Percentiles rank a stretch among this genome's conserved stretches.
These are phyloP conservation scores for Aspidiotus destructor DNA, from an alignment of 2,888 invertebrate genomes.

Conservation along the genomic window DNA sequence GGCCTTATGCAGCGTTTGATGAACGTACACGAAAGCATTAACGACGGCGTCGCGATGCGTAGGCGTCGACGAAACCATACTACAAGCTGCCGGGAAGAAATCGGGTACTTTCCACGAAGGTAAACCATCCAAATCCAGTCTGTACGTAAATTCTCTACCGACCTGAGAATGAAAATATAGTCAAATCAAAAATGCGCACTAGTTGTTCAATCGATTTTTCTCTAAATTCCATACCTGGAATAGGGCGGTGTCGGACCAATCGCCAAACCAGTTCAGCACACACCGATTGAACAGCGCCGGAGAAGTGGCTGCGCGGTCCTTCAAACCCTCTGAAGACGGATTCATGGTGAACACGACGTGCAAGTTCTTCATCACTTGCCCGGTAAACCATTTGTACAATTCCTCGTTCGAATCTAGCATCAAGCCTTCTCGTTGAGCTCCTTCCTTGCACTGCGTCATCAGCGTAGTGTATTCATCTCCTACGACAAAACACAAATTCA, in stretches of 20 bases:
- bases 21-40: conserved; percentile 96
- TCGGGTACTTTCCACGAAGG: conserved; percentile 77
- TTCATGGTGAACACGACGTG: conserved; percentile 99
- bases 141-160: conserved; percentile 91
- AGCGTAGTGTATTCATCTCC: conserved; percentile 96
- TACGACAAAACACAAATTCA: conserved; percentile 29
- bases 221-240: conserved; percentile 56
- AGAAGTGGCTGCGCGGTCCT: conserved; percentile 96
- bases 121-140: conserved; percentile 84
- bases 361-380: conserved; percentile 96
- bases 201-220: neutral
- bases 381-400: conserved; percentile 99
- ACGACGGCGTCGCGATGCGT: conserved; percentile 92
- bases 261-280: conserved; percentile 78
- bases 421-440: conserved; percentile 91
- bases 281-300: conserved; percentile 95
- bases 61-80: conserved; percentile 61
- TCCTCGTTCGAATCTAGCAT: conserved; percentile 99
- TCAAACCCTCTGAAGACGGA: conserved; percentile 94
- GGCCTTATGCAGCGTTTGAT: conserved; percentile 91
- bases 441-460: conserved; percentile 99
- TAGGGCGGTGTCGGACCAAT: conserved; percentile 94
- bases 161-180: conserved; percentile 46
- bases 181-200: neutral
- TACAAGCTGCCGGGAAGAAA: conserved; percentile 81